Percentiles rank a stretch among this genome's conserved stretches.
Evolutionary conservation across 2,888 invertebrate genomes (phyloP).

Genomic region (Catocala fraxini): DNA sequence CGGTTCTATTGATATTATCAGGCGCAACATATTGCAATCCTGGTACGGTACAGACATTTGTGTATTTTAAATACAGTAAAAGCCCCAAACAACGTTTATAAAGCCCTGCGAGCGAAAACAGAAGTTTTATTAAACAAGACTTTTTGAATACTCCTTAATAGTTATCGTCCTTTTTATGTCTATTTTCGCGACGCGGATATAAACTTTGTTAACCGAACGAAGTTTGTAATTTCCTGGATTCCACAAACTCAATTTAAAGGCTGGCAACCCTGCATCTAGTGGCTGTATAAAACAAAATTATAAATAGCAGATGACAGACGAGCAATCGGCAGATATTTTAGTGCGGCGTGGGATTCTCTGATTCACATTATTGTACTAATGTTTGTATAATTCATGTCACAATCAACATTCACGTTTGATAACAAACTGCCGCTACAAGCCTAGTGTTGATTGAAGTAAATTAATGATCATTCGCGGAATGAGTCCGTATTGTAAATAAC

Average conservation of each 20-base stretch:
- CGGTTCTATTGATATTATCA: no score
- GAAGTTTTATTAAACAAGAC: no score
- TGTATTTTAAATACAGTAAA: no score
- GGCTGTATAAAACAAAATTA: conserved; percentile 19
- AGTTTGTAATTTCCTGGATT: background rate
- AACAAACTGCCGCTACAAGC: conserved; percentile 7
- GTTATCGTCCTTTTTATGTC: no score
- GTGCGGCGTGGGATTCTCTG: conserved; percentile 47
- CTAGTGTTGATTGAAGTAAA: background rate
- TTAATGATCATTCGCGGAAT: background rate
- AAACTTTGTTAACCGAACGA: background rate
- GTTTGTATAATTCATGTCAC: conserved; percentile 35
- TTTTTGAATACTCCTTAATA: no score
- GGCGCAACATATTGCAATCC: no score
- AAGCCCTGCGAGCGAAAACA: no score
- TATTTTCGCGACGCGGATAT: no score
- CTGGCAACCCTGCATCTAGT: conserved; percentile 31
- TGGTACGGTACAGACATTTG: no score
- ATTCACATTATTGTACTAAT: conserved; percentile 37
- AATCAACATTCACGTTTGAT: conserved; percentile 26
- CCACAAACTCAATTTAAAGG: background rate
- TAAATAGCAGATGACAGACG: conserved; percentile 47
- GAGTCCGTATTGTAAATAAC: conserved; percentile 6
- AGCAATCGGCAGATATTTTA: conserved; percentile 37
- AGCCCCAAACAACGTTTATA: no score